phyloP scores from a whole-genome alignment of 2,888 invertebrate genomes.

The Melanchra persicariae region DNA sequence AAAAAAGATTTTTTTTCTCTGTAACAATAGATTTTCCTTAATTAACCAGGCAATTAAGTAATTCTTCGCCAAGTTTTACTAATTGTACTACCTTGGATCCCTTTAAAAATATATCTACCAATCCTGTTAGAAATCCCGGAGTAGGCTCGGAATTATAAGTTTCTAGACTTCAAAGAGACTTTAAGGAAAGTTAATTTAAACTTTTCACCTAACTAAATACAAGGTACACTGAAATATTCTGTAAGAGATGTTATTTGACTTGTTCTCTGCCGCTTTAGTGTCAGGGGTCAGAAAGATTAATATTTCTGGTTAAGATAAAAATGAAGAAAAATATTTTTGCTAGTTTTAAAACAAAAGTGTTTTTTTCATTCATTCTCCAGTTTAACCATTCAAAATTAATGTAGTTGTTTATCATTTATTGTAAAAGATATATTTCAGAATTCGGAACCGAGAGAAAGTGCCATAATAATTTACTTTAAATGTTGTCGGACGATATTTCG shows the following conservation, averaged over 20 bases:
- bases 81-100: conserved; percentile 46
- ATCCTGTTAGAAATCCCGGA: conserved; percentile 43
- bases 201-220: conserved; percentile 57
- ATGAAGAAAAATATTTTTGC: conserved; percentile 18
- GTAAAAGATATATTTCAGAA: conserved; percentile 2
- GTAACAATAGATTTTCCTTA: conserved; percentile 47
- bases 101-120: conserved; percentile 39
- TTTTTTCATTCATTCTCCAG: background rate
- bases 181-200: conserved; percentile 63
- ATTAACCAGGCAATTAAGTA: conserved; percentile 46
- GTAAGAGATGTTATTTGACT: conserved; percentile 48
- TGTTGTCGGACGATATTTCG: conserved; percentile 18
- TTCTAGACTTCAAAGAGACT: conserved; percentile 60
- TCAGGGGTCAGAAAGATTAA: conserved; percentile 21
- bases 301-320: background rate
- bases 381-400: conserved; percentile 11
- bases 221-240: conserved; percentile 41
- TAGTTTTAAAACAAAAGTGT: background rate
- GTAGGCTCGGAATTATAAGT: conserved; percentile 61
- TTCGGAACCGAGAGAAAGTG: conserved; percentile 15
- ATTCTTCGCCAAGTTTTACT: conserved; percentile 50
- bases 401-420: conserved; percentile 1
- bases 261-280: conserved; percentile 12
- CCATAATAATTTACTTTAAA: conserved; percentile 27
- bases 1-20: conserved; percentile 25